Evolutionary conservation across 2,113 vertebrate genomes (phyloP).

Genomic region (Sitta europaea): DNA sequence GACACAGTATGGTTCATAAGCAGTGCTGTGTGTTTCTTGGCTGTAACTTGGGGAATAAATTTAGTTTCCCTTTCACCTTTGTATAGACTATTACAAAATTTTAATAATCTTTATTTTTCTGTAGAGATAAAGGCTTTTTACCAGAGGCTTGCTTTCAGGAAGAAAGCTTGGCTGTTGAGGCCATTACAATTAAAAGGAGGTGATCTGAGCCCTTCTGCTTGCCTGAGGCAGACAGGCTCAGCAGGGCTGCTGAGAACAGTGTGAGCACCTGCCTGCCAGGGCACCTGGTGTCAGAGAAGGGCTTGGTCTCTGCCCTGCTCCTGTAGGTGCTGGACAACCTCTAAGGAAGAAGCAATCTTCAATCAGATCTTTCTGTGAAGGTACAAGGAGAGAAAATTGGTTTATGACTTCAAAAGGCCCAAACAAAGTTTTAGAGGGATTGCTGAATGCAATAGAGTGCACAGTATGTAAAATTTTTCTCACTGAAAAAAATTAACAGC

Average conservation of each 20-base stretch:
- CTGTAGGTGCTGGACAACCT: background rate
- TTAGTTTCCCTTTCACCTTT: background rate
- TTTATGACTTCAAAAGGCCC: background rate
- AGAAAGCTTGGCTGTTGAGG: background rate
- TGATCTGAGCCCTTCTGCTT: background rate
- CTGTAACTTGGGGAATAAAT: background rate
- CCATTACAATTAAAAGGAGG: background rate
- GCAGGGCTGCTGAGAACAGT: background rate
- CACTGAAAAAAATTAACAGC: background rate
- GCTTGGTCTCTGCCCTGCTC: background rate
- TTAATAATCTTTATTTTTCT: background rate
- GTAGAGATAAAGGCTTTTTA: background rate
- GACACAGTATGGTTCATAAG: background rate
- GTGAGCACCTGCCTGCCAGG: background rate
- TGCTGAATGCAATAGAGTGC: background rate
- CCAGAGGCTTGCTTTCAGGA: background rate
- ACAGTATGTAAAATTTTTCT: background rate
- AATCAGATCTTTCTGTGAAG: background rate
- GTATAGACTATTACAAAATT: background rate
- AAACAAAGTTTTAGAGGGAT: background rate
- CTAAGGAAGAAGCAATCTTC: background rate
- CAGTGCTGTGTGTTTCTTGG: background rate
- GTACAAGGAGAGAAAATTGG: background rate
- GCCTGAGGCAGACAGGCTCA: background rate
- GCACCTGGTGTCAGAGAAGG: background rate